These are phyloP conservation scores for Apostichopus leukothele DNA, from an alignment of 53 echinoderm and acorn worm genomes.

Conservation along the genomic window DNA sequence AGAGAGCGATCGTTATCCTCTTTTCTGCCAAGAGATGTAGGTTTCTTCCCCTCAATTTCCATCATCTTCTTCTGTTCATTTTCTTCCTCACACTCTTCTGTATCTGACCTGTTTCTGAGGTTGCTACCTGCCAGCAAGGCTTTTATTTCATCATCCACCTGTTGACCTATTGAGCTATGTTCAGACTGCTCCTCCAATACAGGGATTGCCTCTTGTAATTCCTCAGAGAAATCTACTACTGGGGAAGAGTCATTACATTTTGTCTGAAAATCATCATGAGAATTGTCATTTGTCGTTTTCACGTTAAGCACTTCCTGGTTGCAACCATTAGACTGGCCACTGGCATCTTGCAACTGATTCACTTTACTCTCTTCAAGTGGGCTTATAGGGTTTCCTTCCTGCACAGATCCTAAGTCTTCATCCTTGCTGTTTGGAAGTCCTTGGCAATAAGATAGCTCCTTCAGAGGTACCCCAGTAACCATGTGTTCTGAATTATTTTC, in stretches of 20 bases:
- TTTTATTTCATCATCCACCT: conserved; percentile 35
- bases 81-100: not conserved
- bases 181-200: not conserved
- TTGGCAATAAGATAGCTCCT: not conserved
- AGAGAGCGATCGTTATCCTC: too few species aligned
- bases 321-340: not conserved
- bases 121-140: not conserved
- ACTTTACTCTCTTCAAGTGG: not conserved
- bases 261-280: not conserved
- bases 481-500: not conserved
- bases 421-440: not conserved
- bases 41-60: not conserved
- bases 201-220: not conserved
- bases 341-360: not conserved
- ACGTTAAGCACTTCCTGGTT: not conserved
- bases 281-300: not conserved
- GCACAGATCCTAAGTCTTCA: not conserved
- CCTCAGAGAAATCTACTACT: not conserved
- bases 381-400: not conserved
- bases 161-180: conserved; percentile 4
- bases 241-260: not conserved
- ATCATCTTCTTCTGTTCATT: not conserved
- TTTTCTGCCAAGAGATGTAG: too few species aligned
- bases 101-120: not conserved
- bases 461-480: not conserved